phyloP scores from a whole-genome alignment of 2,113 vertebrate species.

The Pteruthius melanotis region DNA sequence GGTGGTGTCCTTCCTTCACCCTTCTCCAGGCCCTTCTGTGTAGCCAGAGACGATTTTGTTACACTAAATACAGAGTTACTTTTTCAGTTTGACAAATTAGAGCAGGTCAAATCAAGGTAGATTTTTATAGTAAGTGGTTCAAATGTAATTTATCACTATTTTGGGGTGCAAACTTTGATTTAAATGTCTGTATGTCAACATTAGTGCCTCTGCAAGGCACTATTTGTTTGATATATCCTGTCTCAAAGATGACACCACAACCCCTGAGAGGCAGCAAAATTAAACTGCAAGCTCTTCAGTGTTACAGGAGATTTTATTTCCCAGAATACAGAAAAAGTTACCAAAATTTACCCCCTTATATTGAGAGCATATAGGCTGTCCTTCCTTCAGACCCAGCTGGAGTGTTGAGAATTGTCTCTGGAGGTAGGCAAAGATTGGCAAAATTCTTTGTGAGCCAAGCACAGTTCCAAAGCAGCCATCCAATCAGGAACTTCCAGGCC shows the following conservation, averaged over 20 bases:
- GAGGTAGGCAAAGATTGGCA: neutral
- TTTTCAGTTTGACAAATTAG: neutral
- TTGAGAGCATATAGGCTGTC: neutral
- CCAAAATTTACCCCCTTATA: neutral
- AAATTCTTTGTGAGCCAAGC: neutral
- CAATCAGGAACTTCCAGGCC: neutral
- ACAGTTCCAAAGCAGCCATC: neutral
- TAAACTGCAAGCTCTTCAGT: neutral
- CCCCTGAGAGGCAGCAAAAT: neutral
- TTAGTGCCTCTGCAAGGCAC: neutral
- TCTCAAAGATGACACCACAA: neutral
- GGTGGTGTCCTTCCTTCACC: neutral
- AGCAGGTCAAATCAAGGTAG: neutral
- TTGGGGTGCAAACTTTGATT: neutral
- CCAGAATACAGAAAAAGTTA: neutral
- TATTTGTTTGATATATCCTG: neutral
- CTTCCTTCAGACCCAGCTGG: neutral
- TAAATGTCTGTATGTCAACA: neutral
- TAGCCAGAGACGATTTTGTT: neutral
- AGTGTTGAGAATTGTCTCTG: neutral
- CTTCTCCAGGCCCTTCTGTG: neutral
- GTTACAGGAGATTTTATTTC: neutral
- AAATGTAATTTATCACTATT: neutral
- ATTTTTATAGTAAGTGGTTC: neutral
- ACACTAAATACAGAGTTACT: neutral